Evolutionary conservation across 1,140 invertebrate species (phyloP), one percentile per base, ranked within the genome.

Genomic region (Phenacoccus solenopsis): DNA sequence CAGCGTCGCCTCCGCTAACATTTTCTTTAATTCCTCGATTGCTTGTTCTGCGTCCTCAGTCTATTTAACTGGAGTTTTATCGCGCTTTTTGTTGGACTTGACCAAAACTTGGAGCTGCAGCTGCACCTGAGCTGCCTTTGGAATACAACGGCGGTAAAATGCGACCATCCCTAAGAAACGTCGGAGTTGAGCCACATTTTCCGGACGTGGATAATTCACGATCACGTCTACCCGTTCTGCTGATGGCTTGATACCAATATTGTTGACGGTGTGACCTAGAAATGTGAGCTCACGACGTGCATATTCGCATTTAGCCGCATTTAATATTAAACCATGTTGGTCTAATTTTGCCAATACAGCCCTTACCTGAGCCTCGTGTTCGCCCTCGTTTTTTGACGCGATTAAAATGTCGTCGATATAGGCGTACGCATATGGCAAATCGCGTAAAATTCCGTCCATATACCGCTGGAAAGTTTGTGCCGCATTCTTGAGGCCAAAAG

Each of bases 381-480:
- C 70, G 64, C 74, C 74, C 12, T 64, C 49, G n/a, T 25, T 73
- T 49, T 12, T 30, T 0, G 77, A 79, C 0, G 72, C 75, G 4
- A 80, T 70, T 0, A 80, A 64, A 1, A 80, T 9, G 25, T 68
- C 67, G 20, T 68, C 67, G 9, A 68, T 32, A 20, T 68, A 68
- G 1, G 13, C 32, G 9, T 30, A 28, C 4, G 10, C 20, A 20
- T 16, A 68, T 7, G 28, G 28, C 13, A 68, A 25, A 12, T 49
- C 68, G 10, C 68, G 3, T 12, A 70, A 28, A 2, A 70, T 49
- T 10, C 20, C 3, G 20, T 70, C 16, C 28, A 70, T 61, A 9
- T 27, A n/a, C 20, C 78, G 64, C 71, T 82, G 79, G 72, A 82
- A 82, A 16, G 79, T 80, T 0, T 76, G 74, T 4, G 80, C 78